These are phyloP conservation scores for Crotalus horridus DNA, from an alignment of 2,113 vertebrate genomes.

Conservation along the genomic window DNA sequence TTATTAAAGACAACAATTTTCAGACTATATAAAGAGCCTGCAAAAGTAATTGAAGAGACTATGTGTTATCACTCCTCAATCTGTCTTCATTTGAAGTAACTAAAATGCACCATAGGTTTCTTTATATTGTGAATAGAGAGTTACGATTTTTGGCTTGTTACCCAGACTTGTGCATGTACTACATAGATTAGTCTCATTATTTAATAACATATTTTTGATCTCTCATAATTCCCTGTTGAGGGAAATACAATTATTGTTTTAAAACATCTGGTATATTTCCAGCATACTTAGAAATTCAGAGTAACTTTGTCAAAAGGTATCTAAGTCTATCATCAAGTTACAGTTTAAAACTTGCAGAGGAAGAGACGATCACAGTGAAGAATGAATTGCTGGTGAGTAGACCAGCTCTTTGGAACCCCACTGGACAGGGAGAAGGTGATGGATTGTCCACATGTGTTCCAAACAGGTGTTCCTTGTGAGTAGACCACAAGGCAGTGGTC, in stretches of 20 bases:
- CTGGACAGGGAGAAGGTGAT: too few relatives aligned
- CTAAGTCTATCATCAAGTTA: constrained; percentile 9
- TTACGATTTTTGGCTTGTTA: neutral
- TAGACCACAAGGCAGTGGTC: too few relatives aligned
- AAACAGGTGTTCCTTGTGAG: too few relatives aligned
- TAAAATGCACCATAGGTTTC: neutral
- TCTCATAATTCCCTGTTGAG: neutral
- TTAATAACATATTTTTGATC: neutral
- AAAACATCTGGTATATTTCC: neutral
- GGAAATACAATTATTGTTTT: neutral
- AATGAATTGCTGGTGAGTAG: too few relatives aligned
- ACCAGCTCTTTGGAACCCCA: too few relatives aligned
- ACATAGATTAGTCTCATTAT: neutral
- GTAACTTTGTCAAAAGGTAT: neutral
- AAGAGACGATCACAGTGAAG: too few relatives aligned
- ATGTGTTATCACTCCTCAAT: neutral
- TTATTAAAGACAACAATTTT: neutral
- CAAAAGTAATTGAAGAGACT: neutral
- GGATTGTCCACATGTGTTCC: too few relatives aligned
- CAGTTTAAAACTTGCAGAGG: neutral
- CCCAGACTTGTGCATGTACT: neutral
- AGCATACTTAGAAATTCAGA: neutral
- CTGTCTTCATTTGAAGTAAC: neutral
- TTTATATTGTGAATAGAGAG: neutral
- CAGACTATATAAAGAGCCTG: neutral